Evolutionary conservation across 2,888 invertebrate genomes (phyloP), one percentile per base, ranked within the genome.

Genomic region (Eupithecia centaureata): DNA sequence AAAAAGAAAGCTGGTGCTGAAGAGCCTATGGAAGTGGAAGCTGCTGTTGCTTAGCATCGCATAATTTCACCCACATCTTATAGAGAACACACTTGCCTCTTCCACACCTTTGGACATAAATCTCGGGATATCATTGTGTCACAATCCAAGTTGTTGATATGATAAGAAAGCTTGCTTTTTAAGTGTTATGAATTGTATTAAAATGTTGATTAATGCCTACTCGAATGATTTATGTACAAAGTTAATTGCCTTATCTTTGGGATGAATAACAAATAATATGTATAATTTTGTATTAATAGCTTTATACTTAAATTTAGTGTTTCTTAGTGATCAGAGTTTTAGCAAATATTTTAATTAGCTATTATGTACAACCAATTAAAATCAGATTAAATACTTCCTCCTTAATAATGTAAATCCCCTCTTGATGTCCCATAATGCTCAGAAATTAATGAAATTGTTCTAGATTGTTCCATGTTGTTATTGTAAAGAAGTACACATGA

Each of bases 1-100:
- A 97, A 97, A 96, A 97, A 97, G 95, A 95, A 96, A 74, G 95
- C 95, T 76, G 95, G 95, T 73, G 91, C 94, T 63, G 91, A 94
- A 75, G 94, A 94, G 75, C 88, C 94, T n/a, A 94, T 94, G 93
- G 94, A 94, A 86, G 94, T 94, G 27, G 94, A 95, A 82, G 94
- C 94, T 68, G 94, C 94, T 69, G 94, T 88, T 86, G 92, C 93
- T 81, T 92, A 92, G 85, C 87, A 73, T 74, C 67, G 58, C 64
- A 33, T 67, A 67, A 68, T 75, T 75, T 71, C 70, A 63, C 65
- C 70, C 74, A 76, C 72, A 65, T 73, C 72, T 80, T 80, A 78
- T 78, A 28, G 15, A 56, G 75, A 76, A 82, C 77, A 81, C 78
- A 81, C 82, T 82, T 78, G 75, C 79, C 74, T 72, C 60, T 62